A percentile compares a stretch with the other conserved stretches of the same genome.
These are phyloP conservation scores for Grus americana DNA, from an alignment of 2,113 vertebrate genomes.

Conservation along the genomic window DNA sequence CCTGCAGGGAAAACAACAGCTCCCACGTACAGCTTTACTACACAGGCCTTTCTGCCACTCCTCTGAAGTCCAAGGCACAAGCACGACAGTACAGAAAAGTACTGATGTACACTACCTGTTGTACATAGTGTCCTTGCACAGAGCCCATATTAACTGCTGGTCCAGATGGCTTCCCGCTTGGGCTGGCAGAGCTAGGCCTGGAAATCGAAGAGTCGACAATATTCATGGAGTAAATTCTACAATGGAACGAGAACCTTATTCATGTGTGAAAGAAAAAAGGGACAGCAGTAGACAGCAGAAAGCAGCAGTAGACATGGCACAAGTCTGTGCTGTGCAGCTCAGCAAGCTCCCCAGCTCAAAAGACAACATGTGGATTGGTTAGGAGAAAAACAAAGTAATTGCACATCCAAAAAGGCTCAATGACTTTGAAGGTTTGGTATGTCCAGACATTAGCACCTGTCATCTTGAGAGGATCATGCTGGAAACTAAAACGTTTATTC, in stretches of 20 bases:
- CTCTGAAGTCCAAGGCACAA: neutral
- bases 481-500: neutral
- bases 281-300: conserved; percentile 6
- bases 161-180: conserved; percentile 92
- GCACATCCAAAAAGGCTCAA: neutral
- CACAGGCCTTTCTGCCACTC: neutral
- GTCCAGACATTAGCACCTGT: neutral
- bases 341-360: neutral
- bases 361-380: fast-evolving
- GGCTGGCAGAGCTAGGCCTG: conserved; percentile 96
- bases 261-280: conserved; percentile 28
- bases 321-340: neutral
- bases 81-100: neutral
- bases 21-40: neutral
- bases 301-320: neutral
- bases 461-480: neutral
- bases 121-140: conserved; percentile 90
- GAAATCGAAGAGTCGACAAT: conserved; percentile 81
- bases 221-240: conserved; percentile 72
- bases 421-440: neutral
- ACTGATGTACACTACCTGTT: conserved; percentile 85
- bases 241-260: conserved; percentile 67
- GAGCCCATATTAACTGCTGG: conserved; percentile 83
- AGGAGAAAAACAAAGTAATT: neutral
- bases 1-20: neutral